These are phyloP conservation scores for Leuctra nigra DNA, from an alignment of 2,888 invertebrate species.

Conservation along the genomic window DNA sequence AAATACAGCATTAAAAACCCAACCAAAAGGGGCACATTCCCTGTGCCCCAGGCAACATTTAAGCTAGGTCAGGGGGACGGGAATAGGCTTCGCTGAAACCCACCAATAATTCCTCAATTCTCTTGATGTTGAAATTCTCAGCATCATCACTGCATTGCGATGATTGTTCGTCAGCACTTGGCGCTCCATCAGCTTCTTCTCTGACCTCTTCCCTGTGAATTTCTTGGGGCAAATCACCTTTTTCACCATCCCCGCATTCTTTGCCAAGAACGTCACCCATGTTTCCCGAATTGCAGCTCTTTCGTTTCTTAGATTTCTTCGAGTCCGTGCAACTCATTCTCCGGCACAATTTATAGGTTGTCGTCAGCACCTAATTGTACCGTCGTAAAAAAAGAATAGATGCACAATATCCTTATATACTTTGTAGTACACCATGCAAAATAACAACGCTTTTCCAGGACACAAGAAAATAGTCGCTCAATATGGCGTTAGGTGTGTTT, in stretches of 20 bases:
- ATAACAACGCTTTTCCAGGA: too few relatives aligned
- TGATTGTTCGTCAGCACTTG: constrained; percentile 29
- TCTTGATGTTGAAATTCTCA: constrained; percentile 22
- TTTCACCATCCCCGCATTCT: constrained; percentile 33
- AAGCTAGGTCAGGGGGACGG: background rate
- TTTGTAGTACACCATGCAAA: constrained; percentile 30
- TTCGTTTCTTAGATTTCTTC: constrained; percentile 32
- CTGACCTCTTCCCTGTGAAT: constrained; percentile 29
- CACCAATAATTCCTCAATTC: constrained; percentile 27
- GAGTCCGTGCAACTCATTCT: constrained; percentile 31
- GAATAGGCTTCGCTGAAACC: too few relatives aligned
- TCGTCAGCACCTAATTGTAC: constrained; percentile 15
- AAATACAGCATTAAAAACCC: too few relatives aligned
- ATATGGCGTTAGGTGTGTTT: constrained; percentile 33
- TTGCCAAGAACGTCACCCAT: constrained; percentile 41
- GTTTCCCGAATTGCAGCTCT: constrained; percentile 32
- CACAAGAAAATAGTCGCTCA: constrained; percentile 30
- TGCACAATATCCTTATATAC: constrained; percentile 6
- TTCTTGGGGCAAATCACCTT: constrained; percentile 28
- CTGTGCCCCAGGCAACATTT: too few relatives aligned
- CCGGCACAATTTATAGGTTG: constrained; percentile 19
- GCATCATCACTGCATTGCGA: constrained; percentile 26
- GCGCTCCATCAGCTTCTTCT: constrained; percentile 30
- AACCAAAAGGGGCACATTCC: too few relatives aligned
- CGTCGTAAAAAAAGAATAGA: too few relatives aligned